Evolutionary conservation across 2,888 invertebrate species (phyloP), one percentile per base, ranked within the genome.

Genomic region (Onthophagus sagittarius): DNA sequence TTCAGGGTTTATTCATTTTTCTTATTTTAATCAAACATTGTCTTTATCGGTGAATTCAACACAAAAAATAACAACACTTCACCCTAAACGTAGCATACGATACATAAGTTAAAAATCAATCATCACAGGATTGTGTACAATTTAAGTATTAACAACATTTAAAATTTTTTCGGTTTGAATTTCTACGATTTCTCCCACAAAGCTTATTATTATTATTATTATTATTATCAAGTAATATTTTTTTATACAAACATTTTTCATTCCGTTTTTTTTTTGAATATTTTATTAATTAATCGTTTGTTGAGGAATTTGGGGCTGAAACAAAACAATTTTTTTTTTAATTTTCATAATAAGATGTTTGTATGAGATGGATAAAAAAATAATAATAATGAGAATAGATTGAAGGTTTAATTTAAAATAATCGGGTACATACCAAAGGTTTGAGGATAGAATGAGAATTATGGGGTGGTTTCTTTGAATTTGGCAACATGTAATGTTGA

Each of bases 401-500:
- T 2, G 6, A 53, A 53, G 11, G 39, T 11, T 4, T 1, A 11
- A 53, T 4, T 53, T 53, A 53, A 53, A 53, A 53, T 9, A 64
- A 75, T 73, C 63, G 73, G 74, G 71, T 76, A 78, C 77, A 71
- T 76, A 77, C 76, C 75, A 75, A 70, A 75, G 63, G 23, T 13
- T n/a, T 53, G 75, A 70, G 73, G 70, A 76, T 70, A 72, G 64
- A 71, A 67, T 72, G 74, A 71, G 69, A 69, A 1, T 53, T 53
- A 53, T 7, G 74, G 71, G 71, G 69, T 69, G 75, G 74, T 75
- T 75, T 76, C 76, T 84, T 85, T 84, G 85, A 85, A 84, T 82
- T 83, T 77, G 78, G 85, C 85, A 86, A 85, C 85, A 88, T 89
- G 86, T 88, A 89, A 84, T 85, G 88, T 84, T 88, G 89, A 82